Evolutionary conservation across 2,888 invertebrate species (phyloP), one percentile per base, ranked within the genome.

Genomic region (Synergus japonicus): DNA sequence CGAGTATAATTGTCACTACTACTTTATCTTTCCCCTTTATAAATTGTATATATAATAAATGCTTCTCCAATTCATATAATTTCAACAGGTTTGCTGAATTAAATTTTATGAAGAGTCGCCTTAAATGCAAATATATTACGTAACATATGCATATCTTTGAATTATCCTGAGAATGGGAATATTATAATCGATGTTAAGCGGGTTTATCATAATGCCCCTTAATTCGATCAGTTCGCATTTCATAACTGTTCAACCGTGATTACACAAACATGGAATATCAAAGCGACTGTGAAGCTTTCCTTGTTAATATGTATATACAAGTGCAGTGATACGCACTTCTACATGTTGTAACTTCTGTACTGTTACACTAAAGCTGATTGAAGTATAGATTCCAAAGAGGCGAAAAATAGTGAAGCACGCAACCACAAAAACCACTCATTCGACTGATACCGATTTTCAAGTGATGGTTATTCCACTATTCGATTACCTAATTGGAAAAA

Each of bases 131-230:
- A 63, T 77, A 63, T 81, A 63, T 81, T 58, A 78, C 58, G 63
- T 65, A 63, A 69, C 49, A 29, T 9, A 1, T 10, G 10, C 4
- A 66, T 43, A 66, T 43, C 18, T 13, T 5, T 69, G 2, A 46
- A 49, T n/a, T n/a, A 22, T 12, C 15, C 13, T 69, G 46, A 69
- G 46, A 29, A 69, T 69, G 46, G 22, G n/a, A 49, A 69, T 49
- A 69, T 29, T 49, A 69, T 69, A 49, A 69, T 49, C 49, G 49
- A 49, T 15, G 46, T 49, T 69, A 69, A 69, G 46, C 46, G 83
- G 82, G 83, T 87, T 88, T 88, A 86, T 88, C 85, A 87, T 87
- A 88, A 87, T 87, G 87, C 86, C 85, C 85, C 85, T 86, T 88
- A 86, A 88, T 88, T 88, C 83, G 85, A 87, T 89, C 83, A 87